Percentiles rank a stretch among this genome's conserved stretches.
Evolutionary conservation across 2,888 invertebrate species (phyloP).

Genomic region (Lasioglossum villosulum): DNA sequence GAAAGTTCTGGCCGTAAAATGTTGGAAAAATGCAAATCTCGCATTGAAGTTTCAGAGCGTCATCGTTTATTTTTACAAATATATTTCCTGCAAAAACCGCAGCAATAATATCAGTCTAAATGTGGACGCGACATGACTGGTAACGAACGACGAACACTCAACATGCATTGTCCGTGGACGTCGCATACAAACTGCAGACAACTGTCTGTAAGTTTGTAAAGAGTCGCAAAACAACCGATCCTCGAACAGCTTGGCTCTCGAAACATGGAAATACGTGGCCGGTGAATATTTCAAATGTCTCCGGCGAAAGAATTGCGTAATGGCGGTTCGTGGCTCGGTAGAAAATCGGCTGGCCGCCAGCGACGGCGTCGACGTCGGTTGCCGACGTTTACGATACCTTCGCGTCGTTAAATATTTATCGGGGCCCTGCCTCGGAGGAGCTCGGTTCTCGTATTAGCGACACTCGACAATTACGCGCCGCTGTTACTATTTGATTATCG

Average conservation of each 20-base stretch:
- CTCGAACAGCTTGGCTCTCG: background rate
- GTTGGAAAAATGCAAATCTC: no score
- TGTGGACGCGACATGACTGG: no score
- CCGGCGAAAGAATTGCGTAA: slow-evolving; percentile 32
- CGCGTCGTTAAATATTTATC: slow-evolving; percentile 49
- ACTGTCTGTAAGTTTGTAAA: background rate
- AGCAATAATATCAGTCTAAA: no score
- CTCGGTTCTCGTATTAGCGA: slow-evolving; percentile 41
- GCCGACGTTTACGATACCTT: slow-evolving; percentile 30
- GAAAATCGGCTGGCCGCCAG: background rate
- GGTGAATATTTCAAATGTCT: slow-evolving; percentile 45
- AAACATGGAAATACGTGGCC: slow-evolving; percentile 6
- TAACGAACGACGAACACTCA: no score
- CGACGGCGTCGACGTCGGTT: background rate
- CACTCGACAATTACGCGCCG: slow-evolving; percentile 57
- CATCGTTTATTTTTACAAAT: no score
- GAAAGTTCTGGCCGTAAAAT: no score
- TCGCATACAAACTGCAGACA: no score
- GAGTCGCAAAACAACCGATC: background rate
- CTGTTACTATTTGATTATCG: slow-evolving; percentile 66
- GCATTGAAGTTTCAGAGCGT: no score
- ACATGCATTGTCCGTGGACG: no score
- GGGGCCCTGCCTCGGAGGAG: background rate
- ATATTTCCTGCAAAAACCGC: no score
- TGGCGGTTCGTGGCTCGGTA: background rate